phyloP scores from a whole-genome alignment of 1,140 invertebrate species.

The Steinernema khuongi region DNA sequence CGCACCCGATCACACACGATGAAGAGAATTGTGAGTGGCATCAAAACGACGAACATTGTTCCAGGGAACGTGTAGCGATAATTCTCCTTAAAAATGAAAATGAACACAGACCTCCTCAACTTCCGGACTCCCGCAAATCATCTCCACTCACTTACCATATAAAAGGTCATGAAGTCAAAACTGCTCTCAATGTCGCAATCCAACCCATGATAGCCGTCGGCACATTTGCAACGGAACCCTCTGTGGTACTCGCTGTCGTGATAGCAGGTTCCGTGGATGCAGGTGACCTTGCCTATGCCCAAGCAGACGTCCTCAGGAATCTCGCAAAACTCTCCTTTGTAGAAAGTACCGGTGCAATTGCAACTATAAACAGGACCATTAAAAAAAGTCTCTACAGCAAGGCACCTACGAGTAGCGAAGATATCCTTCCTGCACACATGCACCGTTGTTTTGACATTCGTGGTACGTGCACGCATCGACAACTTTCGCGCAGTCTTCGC shows the following conservation, averaged over 20 bases:
- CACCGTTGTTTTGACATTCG: background rate
- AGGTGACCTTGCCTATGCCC: background rate
- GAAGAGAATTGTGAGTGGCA: background rate
- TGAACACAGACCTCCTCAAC: no score
- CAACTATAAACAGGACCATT: background rate
- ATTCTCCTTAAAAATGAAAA: background rate
- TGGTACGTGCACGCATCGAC: background rate
- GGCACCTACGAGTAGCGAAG: background rate
- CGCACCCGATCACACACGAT: background rate
- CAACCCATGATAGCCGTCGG: background rate
- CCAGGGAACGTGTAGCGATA: constrained; percentile 12
- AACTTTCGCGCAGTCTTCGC: background rate
- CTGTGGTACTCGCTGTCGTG: background rate
- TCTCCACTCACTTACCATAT: background rate
- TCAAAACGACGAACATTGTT: background rate
- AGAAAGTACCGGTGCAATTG: background rate
- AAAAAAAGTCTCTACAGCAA: background rate
- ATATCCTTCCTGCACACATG: background rate
- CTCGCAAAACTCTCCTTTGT: background rate
- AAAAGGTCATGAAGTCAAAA: background rate
- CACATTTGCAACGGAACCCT: background rate
- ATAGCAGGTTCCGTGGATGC: background rate
- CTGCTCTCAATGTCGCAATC: background rate
- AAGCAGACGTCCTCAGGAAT: background rate
- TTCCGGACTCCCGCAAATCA: no score